phyloP scores from a whole-genome alignment of 2,797 vertebrate genomes.

The Sparidentex hasta region DNA sequence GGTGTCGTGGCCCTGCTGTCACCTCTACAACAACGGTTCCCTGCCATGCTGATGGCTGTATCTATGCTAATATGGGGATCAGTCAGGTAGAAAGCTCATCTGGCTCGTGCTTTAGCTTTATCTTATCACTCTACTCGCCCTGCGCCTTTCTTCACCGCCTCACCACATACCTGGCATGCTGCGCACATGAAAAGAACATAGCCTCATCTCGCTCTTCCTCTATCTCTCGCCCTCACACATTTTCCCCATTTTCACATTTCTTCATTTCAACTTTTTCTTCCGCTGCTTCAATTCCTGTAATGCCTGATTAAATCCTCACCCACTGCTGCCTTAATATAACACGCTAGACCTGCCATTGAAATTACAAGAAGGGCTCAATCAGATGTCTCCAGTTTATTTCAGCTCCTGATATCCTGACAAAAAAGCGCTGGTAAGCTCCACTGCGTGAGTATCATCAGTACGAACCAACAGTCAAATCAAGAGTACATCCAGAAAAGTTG shows the following conservation, averaged over 20 bases:
- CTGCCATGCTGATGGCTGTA: slow-evolving; percentile 80
- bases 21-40: slow-evolving; percentile 68
- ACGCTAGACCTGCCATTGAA: slow-evolving; percentile 35
- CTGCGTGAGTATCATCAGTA: slow-evolving; percentile 15
- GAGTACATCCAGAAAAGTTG: slow-evolving; percentile 60
- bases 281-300: slow-evolving; percentile 30
- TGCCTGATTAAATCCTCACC: slow-evolving; percentile 49
- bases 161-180: slow-evolving; percentile 65
- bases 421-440: slow-evolving; percentile 21
- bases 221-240: slow-evolving; percentile 50
- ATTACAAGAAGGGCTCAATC: slow-evolving; percentile 28
- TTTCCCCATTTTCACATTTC: slow-evolving; percentile 48
- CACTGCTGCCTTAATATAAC: slow-evolving; percentile 25
- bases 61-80: slow-evolving; percentile 87
- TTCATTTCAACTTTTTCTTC: slow-evolving; percentile 60
- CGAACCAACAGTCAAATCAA: slow-evolving; percentile 35
- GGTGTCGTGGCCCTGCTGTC: slow-evolving; percentile 71
- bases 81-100: slow-evolving; percentile 73
- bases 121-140: slow-evolving; percentile 79
- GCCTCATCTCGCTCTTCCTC: slow-evolving; percentile 30
- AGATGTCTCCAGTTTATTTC: slow-evolving; percentile 37
- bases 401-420: slow-evolving; percentile 12
- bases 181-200: slow-evolving; percentile 62
- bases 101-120: slow-evolving; percentile 77
- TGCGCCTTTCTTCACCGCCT: slow-evolving; percentile 53